Conservation (phyloP, 2,797 vertebrate genomes). For the Pangasius mekongensis region DNA sequence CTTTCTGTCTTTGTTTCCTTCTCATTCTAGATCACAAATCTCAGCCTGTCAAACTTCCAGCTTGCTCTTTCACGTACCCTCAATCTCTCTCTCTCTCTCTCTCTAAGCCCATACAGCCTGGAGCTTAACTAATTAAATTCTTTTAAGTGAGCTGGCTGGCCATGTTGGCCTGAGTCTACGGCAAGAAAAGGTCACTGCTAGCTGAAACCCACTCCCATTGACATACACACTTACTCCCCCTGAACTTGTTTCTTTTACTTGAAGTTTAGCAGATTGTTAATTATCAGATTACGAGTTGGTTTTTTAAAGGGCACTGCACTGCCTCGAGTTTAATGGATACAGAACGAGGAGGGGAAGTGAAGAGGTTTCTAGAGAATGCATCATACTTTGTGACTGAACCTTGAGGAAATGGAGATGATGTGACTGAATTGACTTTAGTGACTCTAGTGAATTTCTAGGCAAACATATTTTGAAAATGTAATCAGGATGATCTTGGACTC, state of each 20-base stretch:
- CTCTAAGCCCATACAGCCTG: constrained; percentile 67
- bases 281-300: constrained; percentile 78
- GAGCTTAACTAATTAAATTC: constrained; percentile 79
- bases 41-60: not conserved
- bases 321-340: constrained; percentile 60
- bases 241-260: constrained; percentile 73
- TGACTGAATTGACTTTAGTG: constrained; percentile 42
- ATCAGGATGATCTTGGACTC: constrained; percentile 2
- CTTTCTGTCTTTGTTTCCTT: not conserved
- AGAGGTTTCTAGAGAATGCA: constrained; percentile 24
- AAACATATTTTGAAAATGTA: not conserved
- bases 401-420: constrained; percentile 41
- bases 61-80: not conserved
- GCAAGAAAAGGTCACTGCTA: constrained; percentile 74
- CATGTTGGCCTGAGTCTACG: constrained; percentile 66
- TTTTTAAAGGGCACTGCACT: constrained; percentile 71
- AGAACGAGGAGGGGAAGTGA: not conserved
- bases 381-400: constrained; percentile 33
- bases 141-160: constrained; percentile 75
- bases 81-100: constrained; percentile 23
- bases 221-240: constrained; percentile 59
- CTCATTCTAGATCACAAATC: not conserved
- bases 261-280: constrained; percentile 80
- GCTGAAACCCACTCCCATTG: constrained; percentile 74
- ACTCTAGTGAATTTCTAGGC: not conserved